Evolutionary conservation across 2,888 invertebrate genomes (phyloP).

Genomic region (Antitype chi): DNA sequence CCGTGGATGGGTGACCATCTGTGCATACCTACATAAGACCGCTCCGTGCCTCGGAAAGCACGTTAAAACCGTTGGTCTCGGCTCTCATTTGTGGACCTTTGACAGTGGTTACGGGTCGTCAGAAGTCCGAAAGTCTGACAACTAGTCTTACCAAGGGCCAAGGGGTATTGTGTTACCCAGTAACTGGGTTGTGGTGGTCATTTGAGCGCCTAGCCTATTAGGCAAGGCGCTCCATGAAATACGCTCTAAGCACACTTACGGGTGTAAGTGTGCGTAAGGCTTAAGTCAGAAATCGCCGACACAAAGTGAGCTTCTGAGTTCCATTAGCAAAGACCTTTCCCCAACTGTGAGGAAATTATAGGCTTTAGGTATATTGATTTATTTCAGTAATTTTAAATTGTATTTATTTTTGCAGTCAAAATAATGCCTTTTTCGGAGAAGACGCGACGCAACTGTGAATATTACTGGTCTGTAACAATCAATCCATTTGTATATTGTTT

Average conservation of each 20-base stretch:
- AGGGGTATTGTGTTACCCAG: no score
- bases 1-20: no score
- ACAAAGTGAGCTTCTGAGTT: not conserved
- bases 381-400: not conserved
- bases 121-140: no score
- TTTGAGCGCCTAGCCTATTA: no score
- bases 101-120: no score
- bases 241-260: not conserved
- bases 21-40: no score
- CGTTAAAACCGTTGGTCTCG: no score
- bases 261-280: not conserved
- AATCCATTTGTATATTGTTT: not conserved
- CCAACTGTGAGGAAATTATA: not conserved
- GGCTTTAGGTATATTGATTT: not conserved
- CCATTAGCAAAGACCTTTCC: not conserved
- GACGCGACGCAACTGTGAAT: conserved; percentile 14
- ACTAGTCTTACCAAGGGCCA: no score
- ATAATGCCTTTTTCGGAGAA: not conserved
- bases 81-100: no score
- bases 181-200: no score
- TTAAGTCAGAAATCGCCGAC: not conserved
- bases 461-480: conserved; percentile 17
- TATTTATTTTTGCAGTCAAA: conserved; percentile 38
- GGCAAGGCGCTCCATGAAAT: no score
- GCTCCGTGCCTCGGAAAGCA: no score